phyloP scores from a whole-genome alignment of 2,888 invertebrate species.

The Ormyrus pomaceus region DNA sequence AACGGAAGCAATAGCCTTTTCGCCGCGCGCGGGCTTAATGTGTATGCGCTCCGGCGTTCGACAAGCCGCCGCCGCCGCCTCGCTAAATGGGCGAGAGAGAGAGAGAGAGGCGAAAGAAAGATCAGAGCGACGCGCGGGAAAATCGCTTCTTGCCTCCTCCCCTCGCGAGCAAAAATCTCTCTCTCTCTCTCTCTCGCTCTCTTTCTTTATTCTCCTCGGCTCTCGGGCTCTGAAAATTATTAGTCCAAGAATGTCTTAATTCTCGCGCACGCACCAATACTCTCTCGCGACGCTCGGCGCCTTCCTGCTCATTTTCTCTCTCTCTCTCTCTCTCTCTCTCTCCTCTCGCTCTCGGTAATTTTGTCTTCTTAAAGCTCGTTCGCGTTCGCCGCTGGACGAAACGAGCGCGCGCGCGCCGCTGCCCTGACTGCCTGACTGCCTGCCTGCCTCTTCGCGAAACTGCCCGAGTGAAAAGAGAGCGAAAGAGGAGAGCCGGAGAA shows the following conservation, averaged over 20 bases:
- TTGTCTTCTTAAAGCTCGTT: slow-evolving; percentile 38
- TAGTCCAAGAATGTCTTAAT: slow-evolving; percentile 40
- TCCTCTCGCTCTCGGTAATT: slow-evolving; percentile 29
- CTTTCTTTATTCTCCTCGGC: not conserved
- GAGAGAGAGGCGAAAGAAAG: too few relatives aligned
- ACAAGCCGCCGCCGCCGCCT: not conserved
- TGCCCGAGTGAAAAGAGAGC: slow-evolving; percentile 10
- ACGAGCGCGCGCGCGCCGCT: slow-evolving; percentile 2
- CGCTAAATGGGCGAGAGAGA: too few relatives aligned
- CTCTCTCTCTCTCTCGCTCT: not conserved
- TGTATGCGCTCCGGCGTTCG: not conserved
- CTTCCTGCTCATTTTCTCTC: slow-evolving; percentile 7
- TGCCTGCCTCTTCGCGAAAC: not conserved
- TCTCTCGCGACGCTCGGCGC: slow-evolving; percentile 2
- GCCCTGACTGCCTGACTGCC: not conserved
- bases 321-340: not conserved
- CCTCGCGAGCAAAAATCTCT: not conserved
- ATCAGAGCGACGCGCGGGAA: not conserved
- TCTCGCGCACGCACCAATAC: slow-evolving; percentile 10
- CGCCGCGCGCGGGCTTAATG: not conserved
- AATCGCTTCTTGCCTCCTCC: not conserved
- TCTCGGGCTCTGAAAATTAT: slow-evolving; percentile 20
- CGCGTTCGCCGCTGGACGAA: slow-evolving; percentile 6
- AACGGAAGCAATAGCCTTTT: not conserved
- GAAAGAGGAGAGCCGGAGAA: not conserved